Evolutionary conservation across 2,113 vertebrate genomes (phyloP).

Genomic region (Xenus cinereus): DNA sequence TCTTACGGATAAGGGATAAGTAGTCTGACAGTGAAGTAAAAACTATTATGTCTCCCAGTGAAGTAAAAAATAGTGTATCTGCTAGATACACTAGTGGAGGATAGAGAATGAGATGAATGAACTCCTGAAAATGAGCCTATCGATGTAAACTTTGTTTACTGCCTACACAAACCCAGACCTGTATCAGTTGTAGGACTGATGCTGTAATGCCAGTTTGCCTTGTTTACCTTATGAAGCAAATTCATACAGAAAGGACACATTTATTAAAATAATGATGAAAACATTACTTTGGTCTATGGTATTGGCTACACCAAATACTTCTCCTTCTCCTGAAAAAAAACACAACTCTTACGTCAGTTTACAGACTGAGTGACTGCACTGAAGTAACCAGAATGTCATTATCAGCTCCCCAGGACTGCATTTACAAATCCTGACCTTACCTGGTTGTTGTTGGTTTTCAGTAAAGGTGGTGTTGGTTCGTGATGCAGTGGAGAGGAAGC

Average conservation of each 20-base stretch:
- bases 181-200: background rate
- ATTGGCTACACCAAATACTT: background rate
- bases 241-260: background rate
- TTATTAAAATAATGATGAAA: background rate
- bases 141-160: background rate
- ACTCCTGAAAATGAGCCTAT: background rate
- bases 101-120: background rate
- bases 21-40: background rate
- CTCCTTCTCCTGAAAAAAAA: background rate
- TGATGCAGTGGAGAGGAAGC: constrained; percentile 80
- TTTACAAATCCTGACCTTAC: constrained; percentile 56
- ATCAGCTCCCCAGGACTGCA: background rate
- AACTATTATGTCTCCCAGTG: background rate
- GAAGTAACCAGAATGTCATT: background rate
- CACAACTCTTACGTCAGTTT: background rate
- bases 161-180: background rate
- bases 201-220: background rate
- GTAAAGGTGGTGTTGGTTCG: constrained; percentile 81
- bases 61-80: background rate
- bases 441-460: constrained; percentile 91
- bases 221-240: background rate
- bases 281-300: background rate
- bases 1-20: background rate
- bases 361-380: background rate
- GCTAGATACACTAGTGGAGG: background rate